Percentiles rank a stretch among this genome's conserved stretches.
These are phyloP conservation scores for Orchesella flavescens DNA, from an alignment of 2,888 invertebrate species.

Conservation along the genomic window DNA sequence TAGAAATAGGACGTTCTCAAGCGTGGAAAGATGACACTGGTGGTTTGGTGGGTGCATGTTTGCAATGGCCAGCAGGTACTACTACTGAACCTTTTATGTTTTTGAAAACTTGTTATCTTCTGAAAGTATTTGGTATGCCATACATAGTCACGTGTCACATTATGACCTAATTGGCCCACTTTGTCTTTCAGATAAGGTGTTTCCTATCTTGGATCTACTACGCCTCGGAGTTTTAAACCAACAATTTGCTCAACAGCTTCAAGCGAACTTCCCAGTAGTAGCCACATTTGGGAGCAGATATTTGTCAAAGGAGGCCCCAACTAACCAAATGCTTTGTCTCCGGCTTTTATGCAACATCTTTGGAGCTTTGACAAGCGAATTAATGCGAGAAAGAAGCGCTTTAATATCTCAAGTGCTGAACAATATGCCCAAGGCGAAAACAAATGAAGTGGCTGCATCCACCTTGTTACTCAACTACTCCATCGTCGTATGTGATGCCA, in stretches of 20 bases:
- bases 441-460: conserved; percentile 83
- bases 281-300: conserved; percentile 73
- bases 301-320: conserved; percentile 76
- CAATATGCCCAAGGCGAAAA: conserved; percentile 78
- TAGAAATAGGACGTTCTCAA: conserved; percentile 57
- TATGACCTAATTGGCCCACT: neutral
- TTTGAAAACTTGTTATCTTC: no score
- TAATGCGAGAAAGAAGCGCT: conserved; percentile 78
- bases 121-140: conserved; percentile 1
- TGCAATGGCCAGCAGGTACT: conserved; percentile 63
- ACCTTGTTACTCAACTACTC: conserved; percentile 84
- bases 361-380: conserved; percentile 77
- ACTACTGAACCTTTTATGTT: neutral
- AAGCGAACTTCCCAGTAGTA: conserved; percentile 73
- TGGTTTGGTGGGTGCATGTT: conserved; percentile 38
- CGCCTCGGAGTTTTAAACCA: conserved; percentile 85
- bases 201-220: conserved; percentile 91
- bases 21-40: conserved; percentile 43
- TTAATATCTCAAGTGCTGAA: conserved; percentile 78
- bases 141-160: no score
- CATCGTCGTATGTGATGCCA: conserved; percentile 77
- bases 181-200: conserved; percentile 80
- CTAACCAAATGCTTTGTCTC: conserved; percentile 86
- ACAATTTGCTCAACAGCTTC: conserved; percentile 75
- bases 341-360: conserved; percentile 89